Evolutionary conservation across 2,113 vertebrate species (phyloP), one percentile per base, ranked within the genome.

Genomic region (Peromyscus leucopus): DNA sequence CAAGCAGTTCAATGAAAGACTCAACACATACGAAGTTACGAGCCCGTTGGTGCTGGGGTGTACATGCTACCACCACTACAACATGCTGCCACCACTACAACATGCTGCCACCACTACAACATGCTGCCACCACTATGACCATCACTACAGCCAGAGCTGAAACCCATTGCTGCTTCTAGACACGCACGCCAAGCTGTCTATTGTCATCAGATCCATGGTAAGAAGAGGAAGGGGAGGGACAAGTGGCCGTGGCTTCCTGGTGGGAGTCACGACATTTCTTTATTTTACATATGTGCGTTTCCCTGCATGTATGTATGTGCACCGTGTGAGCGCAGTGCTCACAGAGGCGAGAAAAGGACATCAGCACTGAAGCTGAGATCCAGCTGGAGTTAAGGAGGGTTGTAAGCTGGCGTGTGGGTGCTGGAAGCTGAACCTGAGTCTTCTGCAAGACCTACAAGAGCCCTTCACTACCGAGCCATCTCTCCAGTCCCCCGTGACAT

Each of bases 61-160:
- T 4, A 36, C 36, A 42, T 51, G 57, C n/a, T 15, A 33, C 21
- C 13, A 33, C 7, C 59, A 13, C 24, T 31, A 5, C 61, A 6
- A 9, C 67, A 42, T 42, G 42, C 42, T 42, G 4, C 42, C 42
- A 42, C 42, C 42, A 42, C 42, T 42, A 42, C 42, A 42, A 42
- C 42, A 42, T 42, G 42, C 42, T 42, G 4, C 42, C 42, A 42
- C 42, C 42, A 42, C 42, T 42, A 42, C 42, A 42, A n/a, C n/a
- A n/a, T n/a, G n/a, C n/a, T n/a, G n/a, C n/a, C n/a, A 33, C 7
- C 59, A 13, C 24, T 31, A 5, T 55, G 8, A 9, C 67, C 28
- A 12, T 0, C 2, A 36, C 28, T 6, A 31, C 2, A 31, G 28
- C 31, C 7, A 15, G 0, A 0, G 22, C 42, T 42, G 9, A 55